Conservation (phyloP, 2,797 vertebrate genomes). For the Fringilla coelebs region DNA sequence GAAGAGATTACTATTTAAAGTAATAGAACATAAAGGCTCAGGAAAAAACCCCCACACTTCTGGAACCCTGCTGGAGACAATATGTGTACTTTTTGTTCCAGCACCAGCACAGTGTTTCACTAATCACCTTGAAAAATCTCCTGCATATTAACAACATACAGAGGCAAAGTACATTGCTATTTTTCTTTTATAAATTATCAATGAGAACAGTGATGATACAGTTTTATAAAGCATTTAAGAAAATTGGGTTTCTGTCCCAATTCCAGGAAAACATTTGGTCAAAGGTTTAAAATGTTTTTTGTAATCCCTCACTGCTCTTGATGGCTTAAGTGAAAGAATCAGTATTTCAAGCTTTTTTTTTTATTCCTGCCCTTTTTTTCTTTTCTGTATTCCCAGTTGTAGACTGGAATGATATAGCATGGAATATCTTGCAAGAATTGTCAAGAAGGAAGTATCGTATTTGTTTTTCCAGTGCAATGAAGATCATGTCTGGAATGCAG, state of each 20-base stretch:
- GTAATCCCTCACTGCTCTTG: not conserved
- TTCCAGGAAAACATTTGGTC: not conserved
- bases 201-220: not conserved
- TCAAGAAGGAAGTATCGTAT: not conserved
- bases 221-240: not conserved
- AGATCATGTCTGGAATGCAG: not conserved
- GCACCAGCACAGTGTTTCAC: not conserved
- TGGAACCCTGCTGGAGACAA: not conserved
- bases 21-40: not conserved
- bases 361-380: not conserved
- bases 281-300: not conserved
- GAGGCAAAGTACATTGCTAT: not conserved
- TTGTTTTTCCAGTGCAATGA: not conserved
- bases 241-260: not conserved
- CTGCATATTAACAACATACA: not conserved
- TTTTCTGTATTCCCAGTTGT: not conserved
- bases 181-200: not conserved
- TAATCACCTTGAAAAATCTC: not conserved
- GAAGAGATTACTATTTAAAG: not conserved
- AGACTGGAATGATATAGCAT: not conserved
- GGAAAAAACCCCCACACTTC: fast-evolving
- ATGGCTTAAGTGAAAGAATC: not conserved
- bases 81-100: not conserved
- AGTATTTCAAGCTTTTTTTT: not conserved
- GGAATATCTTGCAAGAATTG: not conserved